Conservation (phyloP, 1,140 invertebrate genomes). For the Doryteuthis pealeii region DNA sequence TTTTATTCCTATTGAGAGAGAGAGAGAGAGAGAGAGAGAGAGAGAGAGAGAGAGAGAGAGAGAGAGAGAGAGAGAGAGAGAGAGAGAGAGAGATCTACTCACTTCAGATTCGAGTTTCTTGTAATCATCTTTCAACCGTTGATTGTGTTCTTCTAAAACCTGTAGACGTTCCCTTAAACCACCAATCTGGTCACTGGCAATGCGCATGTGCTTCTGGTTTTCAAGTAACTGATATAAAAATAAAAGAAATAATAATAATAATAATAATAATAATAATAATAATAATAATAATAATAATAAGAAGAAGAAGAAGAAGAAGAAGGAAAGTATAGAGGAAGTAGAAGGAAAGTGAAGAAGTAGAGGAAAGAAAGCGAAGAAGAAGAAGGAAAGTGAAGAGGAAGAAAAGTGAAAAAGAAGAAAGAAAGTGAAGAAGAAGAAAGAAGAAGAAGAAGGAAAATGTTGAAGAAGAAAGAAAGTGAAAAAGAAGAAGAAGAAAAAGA, state of each 20-base stretch:
- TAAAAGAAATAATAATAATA: not conserved
- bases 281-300: too few relatives aligned
- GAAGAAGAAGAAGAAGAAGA: not conserved
- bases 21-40: too few relatives aligned
- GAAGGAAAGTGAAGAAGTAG: not conserved
- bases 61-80: too few relatives aligned
- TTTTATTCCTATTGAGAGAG: too few relatives aligned
- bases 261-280: too few relatives aligned
- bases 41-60: too few relatives aligned
- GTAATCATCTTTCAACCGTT: slow-evolving; percentile 31
- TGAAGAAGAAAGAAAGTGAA: too few relatives aligned
- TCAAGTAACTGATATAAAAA: slow-evolving; percentile 33
- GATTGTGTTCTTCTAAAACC: slow-evolving; percentile 40
- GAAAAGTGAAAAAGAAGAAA: not conserved
- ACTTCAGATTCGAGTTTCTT: slow-evolving; percentile 32
- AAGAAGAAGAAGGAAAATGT: too few relatives aligned
- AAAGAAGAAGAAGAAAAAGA: too few relatives aligned
- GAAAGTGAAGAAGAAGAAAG: too few relatives aligned
- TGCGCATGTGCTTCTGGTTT: slow-evolving; percentile 39
- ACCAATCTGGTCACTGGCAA: slow-evolving; percentile 45
- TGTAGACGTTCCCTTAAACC: slow-evolving; percentile 40
- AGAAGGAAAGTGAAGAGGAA: not conserved
- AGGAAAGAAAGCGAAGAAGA: not conserved
- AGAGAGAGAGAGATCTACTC: too few relatives aligned
- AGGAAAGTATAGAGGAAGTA: not conserved